phyloP scores from a whole-genome alignment of 2,113 vertebrate genomes.

The Sebastes fasciatus region DNA sequence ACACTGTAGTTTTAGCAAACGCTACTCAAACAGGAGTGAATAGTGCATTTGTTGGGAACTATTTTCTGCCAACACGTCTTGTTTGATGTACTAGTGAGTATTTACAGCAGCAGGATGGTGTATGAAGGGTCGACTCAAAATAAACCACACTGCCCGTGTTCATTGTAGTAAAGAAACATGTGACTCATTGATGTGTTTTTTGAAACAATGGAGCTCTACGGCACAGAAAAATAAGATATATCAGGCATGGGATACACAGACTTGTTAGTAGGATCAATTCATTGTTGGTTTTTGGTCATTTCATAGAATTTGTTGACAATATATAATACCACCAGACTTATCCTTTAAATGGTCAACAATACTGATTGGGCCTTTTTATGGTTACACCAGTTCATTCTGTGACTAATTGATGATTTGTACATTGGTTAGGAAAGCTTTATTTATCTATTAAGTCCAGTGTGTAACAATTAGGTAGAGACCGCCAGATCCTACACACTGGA shows the following conservation, averaged over 20 bases:
- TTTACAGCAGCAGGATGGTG: neutral
- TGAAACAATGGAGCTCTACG: neutral
- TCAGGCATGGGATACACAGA: neutral
- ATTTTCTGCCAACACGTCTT: neutral
- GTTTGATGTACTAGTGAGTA: neutral
- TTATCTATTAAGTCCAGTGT: neutral
- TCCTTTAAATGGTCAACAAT: neutral
- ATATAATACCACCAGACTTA: neutral
- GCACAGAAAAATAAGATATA: too few relatives aligned
- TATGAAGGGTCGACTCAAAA: neutral
- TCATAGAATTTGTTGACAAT: neutral
- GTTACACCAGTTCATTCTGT: too few relatives aligned
- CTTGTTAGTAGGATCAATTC: neutral
- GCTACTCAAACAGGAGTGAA: neutral
- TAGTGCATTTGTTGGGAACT: neutral
- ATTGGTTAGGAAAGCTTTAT: neutral
- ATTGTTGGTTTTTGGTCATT: neutral
- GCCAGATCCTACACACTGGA: too few relatives aligned
- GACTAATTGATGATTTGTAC: neutral
- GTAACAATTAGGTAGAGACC: too few relatives aligned
- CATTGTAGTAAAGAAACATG: neutral
- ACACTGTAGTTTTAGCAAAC: neutral
- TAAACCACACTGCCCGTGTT: neutral
- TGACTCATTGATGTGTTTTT: neutral
- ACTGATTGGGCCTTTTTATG: neutral